These are phyloP conservation scores for Pemphigus obesinymphae DNA, from an alignment of 1,140 invertebrate species.

Conservation along the genomic window DNA sequence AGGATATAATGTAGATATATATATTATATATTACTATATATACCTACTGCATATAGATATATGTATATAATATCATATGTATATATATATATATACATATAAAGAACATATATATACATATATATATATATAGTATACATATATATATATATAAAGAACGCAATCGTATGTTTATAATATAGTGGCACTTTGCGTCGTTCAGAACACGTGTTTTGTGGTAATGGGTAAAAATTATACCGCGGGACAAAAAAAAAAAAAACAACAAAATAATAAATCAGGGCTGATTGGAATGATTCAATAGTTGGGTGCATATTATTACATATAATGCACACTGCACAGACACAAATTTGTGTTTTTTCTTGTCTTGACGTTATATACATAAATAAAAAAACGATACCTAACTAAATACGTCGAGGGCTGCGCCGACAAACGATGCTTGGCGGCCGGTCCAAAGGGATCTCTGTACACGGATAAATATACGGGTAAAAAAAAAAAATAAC, in stretches of 20 bases:
- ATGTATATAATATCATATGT: too few relatives aligned
- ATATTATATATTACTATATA: too few relatives aligned
- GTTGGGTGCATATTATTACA: neutral
- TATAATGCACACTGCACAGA: neutral
- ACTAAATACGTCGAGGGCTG: neutral
- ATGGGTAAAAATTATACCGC: neutral
- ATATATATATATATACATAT: too few relatives aligned
- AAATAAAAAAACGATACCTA: slow-evolving; percentile 23
- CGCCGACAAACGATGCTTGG: slow-evolving; percentile 1
- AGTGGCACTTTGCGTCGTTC: slow-evolving; percentile 8
- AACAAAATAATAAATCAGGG: slow-evolving; percentile 22
- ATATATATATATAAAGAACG: neutral
- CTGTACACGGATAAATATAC: neutral
- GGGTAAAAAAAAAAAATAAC: neutral
- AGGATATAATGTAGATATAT: too few relatives aligned
- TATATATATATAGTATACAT: neutral
- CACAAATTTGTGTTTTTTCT: neutral
- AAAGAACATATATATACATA: neutral
- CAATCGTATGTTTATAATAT: neutral
- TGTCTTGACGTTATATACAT: neutral
- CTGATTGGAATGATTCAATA: slow-evolving; percentile 8
- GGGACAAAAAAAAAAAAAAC: neutral
- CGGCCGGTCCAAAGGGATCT: neutral
- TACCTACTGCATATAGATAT: too few relatives aligned
- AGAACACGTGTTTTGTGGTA: slow-evolving; percentile 10